phyloP scores from a whole-genome alignment of 2,113 vertebrate species.

The Rhegmatorhina hoffmannsi region DNA sequence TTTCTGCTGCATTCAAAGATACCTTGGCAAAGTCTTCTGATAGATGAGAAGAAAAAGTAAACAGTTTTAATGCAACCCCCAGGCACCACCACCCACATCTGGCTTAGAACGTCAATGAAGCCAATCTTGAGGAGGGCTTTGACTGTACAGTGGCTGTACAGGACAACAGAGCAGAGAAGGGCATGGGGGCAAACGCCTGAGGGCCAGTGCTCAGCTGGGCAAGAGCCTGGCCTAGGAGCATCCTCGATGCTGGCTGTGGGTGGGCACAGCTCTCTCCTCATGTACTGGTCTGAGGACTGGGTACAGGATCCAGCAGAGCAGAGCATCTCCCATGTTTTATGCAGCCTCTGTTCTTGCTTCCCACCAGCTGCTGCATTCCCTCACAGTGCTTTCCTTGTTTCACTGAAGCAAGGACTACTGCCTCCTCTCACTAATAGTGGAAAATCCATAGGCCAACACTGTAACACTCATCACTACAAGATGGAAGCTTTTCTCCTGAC shows the following conservation, averaged over 20 bases:
- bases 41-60: slow-evolving; percentile 7
- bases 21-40: background rate
- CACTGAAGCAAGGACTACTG: background rate
- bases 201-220: background rate
- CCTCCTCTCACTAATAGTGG: background rate
- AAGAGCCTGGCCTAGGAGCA: background rate
- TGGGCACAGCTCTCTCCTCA: background rate
- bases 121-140: background rate
- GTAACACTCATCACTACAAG: background rate
- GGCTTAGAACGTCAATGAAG: background rate
- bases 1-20: background rate
- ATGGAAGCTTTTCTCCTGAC: background rate
- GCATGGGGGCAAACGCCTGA: background rate
- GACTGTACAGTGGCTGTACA: background rate
- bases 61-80: background rate
- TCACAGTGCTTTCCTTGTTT: background rate
- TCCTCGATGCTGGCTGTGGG: background rate
- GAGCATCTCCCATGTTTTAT: background rate
- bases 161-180: background rate
- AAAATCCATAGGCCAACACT: background rate
- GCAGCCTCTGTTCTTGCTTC: background rate
- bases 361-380: background rate
- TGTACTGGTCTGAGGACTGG: background rate
- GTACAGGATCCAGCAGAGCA: background rate
- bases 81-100: background rate